Conservation (phyloP, 1,140 invertebrate species). For the Bombus difficillimus region DNA sequence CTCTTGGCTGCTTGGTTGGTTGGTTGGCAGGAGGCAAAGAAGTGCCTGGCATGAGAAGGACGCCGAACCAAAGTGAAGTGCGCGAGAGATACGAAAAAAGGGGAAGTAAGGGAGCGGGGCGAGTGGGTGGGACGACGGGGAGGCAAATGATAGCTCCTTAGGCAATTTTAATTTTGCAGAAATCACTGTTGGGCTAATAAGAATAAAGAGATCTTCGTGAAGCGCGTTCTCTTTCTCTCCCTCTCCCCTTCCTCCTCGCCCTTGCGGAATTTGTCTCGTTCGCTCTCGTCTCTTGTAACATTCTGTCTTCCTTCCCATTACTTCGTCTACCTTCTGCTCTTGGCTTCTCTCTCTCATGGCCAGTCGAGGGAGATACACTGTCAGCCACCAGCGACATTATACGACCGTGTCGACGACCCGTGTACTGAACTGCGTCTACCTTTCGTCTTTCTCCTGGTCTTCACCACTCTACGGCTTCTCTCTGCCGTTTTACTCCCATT, state of each 20-base stretch:
- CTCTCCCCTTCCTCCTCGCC: neutral
- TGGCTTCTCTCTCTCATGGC: constrained; percentile 38
- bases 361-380: constrained; percentile 64
- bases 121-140: constrained; percentile 67
- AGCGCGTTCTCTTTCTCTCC: constrained; percentile 33
- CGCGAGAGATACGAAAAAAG: constrained; percentile 68
- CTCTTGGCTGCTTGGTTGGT: constrained; percentile 77
- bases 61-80: constrained; percentile 77
- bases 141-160: constrained; percentile 81
- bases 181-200: constrained; percentile 82
- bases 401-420: constrained; percentile 69
- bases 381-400: constrained; percentile 70
- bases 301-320: constrained; percentile 1
- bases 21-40: constrained; percentile 76
- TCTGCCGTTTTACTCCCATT: constrained; percentile 15
- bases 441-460: constrained; percentile 52
- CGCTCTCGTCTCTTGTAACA: constrained; percentile 3
- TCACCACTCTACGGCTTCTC: constrained; percentile 1
- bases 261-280: neutral
- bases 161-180: constrained; percentile 83
- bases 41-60: constrained; percentile 80
- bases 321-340: constrained; percentile 27
- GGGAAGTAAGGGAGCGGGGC: constrained; percentile 51
- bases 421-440: constrained; percentile 63
- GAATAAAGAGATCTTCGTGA: constrained; percentile 79